phyloP scores from a whole-genome alignment of 2,113 vertebrate species.

The Xenus cinereus region DNA sequence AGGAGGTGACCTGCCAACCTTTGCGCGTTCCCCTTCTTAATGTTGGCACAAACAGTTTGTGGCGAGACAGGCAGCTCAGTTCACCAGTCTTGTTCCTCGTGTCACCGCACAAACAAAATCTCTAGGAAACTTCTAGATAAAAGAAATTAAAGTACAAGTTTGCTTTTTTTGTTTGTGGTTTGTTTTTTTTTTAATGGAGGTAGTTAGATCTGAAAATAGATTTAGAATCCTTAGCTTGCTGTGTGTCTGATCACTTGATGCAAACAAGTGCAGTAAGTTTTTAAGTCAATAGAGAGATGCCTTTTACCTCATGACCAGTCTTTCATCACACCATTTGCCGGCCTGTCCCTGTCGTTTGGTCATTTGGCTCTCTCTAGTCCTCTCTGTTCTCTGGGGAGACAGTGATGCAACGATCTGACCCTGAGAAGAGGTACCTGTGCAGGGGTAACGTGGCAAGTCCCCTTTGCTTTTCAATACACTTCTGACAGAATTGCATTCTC shows the following conservation, averaged over 20 bases:
- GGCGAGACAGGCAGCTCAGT: accelerated
- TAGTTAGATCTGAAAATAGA: not conserved
- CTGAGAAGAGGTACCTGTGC: not conserved
- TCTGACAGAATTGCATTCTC: not conserved
- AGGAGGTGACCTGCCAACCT: not conserved
- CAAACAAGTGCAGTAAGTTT: not conserved
- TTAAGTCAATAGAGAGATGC: not conserved
- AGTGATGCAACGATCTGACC: not conserved
- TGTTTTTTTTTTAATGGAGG: not conserved
- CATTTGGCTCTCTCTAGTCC: too few species aligned
- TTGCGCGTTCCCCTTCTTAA: accelerated
- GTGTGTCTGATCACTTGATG: not conserved
- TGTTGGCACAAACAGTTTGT: accelerated
- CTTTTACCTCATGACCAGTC: not conserved
- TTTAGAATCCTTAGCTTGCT: not conserved
- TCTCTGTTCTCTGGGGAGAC: not conserved
- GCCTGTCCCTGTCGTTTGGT: not conserved
- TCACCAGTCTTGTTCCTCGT: not conserved
- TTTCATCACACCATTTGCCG: not conserved
- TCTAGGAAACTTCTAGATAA: not conserved
- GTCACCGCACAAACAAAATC: not conserved
- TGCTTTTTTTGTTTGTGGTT: not conserved
- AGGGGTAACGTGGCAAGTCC: not conserved
- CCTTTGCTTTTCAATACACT: not conserved
- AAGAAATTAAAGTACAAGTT: not conserved